Conservation (phyloP, 2,888 invertebrate genomes). For the Yponomeuta cagnagella region DNA sequence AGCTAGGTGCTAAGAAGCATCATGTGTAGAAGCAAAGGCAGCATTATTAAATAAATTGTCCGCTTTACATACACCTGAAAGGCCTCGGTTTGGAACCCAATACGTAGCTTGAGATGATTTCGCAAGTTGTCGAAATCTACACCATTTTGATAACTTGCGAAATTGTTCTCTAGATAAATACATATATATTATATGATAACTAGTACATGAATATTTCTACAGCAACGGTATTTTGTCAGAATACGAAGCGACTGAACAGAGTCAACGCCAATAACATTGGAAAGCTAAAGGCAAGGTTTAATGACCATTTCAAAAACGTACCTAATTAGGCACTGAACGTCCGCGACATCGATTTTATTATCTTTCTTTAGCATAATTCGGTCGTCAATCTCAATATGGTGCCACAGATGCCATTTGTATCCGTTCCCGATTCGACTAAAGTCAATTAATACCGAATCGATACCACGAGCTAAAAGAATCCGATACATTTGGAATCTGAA, state of each 20-base stretch:
- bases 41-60: too few species aligned
- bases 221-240: neutral
- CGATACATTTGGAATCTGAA: neutral
- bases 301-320: slow-evolving; percentile 30
- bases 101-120: too few species aligned
- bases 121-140: too few species aligned
- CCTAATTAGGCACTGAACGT: slow-evolving; percentile 59
- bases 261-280: neutral
- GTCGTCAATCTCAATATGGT: slow-evolving; percentile 45
- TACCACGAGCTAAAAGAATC: slow-evolving; percentile 18
- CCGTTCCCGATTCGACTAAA: slow-evolving; percentile 34
- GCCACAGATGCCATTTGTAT: slow-evolving; percentile 35
- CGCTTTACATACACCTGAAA: too few species aligned
- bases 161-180: too few species aligned
- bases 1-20: neutral
- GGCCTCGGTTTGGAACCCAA: too few species aligned
- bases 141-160: too few species aligned
- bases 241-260: neutral
- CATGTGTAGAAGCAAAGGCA: too few species aligned
- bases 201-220: too few species aligned
- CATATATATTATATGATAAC: too few species aligned
- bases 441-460: slow-evolving; percentile 47
- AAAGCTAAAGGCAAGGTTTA: neutral
- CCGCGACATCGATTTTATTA: slow-evolving; percentile 45
- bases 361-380: slow-evolving; percentile 43